Evolutionary conservation across 2,888 invertebrate species (phyloP).

Genomic region (Drosophila subsilvestris): DNA sequence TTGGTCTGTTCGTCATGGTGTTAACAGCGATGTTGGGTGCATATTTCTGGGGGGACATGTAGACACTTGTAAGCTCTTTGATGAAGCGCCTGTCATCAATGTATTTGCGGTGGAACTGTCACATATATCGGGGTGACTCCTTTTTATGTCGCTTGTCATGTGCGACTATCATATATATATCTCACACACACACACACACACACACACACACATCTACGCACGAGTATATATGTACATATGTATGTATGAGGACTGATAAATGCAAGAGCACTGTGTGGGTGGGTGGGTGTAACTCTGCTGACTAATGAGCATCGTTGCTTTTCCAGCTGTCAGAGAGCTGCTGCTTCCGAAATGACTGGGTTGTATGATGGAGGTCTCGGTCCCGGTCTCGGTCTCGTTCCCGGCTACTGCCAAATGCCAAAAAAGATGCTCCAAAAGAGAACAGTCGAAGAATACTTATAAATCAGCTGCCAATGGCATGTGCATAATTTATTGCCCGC

Average conservation of each 20-base stretch:
- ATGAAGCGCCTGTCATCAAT: slow-evolving; percentile 39
- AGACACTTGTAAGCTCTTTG: slow-evolving; percentile 36
- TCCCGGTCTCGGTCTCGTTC: no score
- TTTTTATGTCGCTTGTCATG: slow-evolving; percentile 18
- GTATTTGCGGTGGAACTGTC: slow-evolving; percentile 33
- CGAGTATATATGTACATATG: not conserved
- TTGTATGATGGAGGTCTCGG: no score
- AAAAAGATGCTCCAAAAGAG: slow-evolving; percentile 4
- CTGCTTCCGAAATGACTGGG: not conserved
- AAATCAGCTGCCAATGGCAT: slow-evolving; percentile 12
- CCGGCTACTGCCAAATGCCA: not conserved
- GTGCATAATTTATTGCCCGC: slow-evolving; percentile 32
- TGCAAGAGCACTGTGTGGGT: not conserved
- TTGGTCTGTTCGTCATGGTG: not conserved
- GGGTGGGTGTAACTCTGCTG: slow-evolving; percentile 7
- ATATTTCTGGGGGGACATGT: slow-evolving; percentile 15
- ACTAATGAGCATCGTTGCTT: slow-evolving; percentile 33
- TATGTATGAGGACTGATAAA: not conserved
- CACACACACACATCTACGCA: no score
- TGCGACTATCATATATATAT: slow-evolving; percentile 16
- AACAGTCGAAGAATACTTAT: slow-evolving; percentile 3
- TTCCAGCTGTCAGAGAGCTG: slow-evolving; percentile 5
- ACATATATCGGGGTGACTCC: slow-evolving; percentile 2
- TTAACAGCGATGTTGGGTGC: slow-evolving; percentile 8
- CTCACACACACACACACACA: no score